These are phyloP conservation scores for Egretta garzetta DNA, from an alignment of 2,113 vertebrate genomes.

Conservation along the genomic window DNA sequence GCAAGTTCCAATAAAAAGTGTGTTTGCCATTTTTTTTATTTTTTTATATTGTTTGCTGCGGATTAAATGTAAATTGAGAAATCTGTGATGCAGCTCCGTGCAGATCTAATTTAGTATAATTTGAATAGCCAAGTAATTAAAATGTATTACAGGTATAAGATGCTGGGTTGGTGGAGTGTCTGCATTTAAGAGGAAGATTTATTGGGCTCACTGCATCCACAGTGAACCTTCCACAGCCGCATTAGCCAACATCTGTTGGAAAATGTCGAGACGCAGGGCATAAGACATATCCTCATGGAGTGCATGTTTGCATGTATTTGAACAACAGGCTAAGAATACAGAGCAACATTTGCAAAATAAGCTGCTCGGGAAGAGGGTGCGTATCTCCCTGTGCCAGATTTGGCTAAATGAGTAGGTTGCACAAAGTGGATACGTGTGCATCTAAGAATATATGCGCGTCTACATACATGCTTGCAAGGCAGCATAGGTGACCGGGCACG, in stretches of 20 bases:
- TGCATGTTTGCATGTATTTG: not conserved
- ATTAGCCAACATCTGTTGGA: slow-evolving; percentile 80
- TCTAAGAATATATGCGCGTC: not conserved
- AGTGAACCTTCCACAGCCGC: slow-evolving; percentile 74
- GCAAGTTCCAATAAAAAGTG: slow-evolving; percentile 68
- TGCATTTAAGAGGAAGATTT: slow-evolving; percentile 83
- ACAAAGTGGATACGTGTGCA: not conserved
- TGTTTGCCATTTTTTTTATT: not conserved
- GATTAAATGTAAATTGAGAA: slow-evolving; percentile 74
- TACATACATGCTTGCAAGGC: not conserved
- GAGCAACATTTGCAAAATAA: slow-evolving; percentile 15
- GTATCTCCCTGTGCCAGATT: not conserved
- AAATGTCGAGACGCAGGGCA: slow-evolving; percentile 60
- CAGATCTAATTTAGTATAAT: slow-evolving; percentile 75
- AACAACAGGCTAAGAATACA: not conserved
- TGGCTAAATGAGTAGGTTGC: not conserved
- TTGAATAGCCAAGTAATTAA: slow-evolving; percentile 83
- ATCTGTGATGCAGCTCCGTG: slow-evolving; percentile 50
- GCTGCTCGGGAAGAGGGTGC: not conserved
- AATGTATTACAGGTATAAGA: slow-evolving; percentile 82
- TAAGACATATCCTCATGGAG: not conserved
- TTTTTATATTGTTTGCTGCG: slow-evolving; percentile 44
- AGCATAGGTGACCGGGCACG: accelerated
- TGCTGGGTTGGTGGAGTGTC: slow-evolving; percentile 73
- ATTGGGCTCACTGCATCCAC: slow-evolving; percentile 73